Percentiles rank a stretch among this genome's conserved stretches.
phyloP scores from a whole-genome alignment of 2,113 vertebrate genomes.

The Onychostruthus taczanowskii region DNA sequence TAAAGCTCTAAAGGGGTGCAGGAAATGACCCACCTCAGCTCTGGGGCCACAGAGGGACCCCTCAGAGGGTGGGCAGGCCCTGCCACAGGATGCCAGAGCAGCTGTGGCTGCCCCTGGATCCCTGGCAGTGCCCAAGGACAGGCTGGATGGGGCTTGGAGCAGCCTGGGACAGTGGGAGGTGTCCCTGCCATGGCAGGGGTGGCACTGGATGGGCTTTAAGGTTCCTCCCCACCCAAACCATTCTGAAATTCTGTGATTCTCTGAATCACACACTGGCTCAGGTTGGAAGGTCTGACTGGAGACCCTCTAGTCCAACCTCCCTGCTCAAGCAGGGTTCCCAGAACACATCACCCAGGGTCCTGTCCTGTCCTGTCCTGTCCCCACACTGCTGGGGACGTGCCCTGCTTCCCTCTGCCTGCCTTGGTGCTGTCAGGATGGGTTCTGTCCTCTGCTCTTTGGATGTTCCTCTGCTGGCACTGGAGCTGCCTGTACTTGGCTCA shows the following conservation, averaged over 20 bases:
- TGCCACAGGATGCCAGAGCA: not conserved
- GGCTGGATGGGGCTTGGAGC: not conserved
- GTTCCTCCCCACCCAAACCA: rapidly evolving
- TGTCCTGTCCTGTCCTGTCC: rapidly evolving
- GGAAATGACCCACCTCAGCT: not conserved
- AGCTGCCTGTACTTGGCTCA: not conserved
- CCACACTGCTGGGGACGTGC: rapidly evolving
- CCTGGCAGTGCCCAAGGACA: not conserved
- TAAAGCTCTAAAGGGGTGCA: not conserved
- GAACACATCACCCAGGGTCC: not conserved
- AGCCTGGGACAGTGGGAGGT: not conserved
- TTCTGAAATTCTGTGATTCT: not conserved
- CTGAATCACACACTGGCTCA: not conserved
- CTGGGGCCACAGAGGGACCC: not conserved
- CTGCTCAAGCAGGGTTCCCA: not conserved
- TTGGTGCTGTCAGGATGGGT: not conserved
- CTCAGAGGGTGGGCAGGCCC: rapidly evolving
- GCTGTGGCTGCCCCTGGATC: not conserved
- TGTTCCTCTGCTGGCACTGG: not conserved
- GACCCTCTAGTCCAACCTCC: not conserved
- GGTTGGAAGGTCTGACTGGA: not conserved
- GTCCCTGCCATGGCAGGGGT: not conserved
- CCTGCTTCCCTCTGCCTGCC: not conserved
- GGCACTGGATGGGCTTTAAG: not conserved
- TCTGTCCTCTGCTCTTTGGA: not conserved